Percentiles rank a stretch among this genome's conserved stretches.
These are phyloP conservation scores for Barypeithes pellucidus DNA, from an alignment of 2,888 invertebrate genomes.

Conservation along the genomic window DNA sequence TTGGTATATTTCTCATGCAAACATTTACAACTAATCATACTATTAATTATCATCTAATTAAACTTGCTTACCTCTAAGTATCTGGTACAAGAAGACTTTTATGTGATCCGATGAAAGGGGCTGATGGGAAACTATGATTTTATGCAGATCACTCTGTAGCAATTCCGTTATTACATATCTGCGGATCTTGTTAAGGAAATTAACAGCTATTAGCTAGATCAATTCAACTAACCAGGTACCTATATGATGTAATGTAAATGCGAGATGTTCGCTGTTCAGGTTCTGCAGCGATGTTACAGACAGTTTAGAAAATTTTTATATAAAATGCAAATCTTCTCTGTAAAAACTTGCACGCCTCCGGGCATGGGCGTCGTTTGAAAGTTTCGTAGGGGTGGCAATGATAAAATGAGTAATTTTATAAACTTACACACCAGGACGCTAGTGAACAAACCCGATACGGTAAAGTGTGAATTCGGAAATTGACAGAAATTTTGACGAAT, in stretches of 20 bases:
- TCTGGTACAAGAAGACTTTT: conserved; percentile 99
- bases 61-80: conserved; percentile 90
- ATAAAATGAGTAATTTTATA: no score
- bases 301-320: no score
- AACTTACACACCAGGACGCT: no score
- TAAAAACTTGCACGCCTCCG: no score
- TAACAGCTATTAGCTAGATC: conserved; percentile 26
- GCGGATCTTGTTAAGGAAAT: conserved; percentile 62
- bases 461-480: no score
- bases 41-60: conserved; percentile 15
- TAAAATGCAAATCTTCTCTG: no score
- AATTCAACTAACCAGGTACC: conserved; percentile 19
- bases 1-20: neutral
- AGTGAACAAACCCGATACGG: no score
- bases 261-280: neutral
- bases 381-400: no score
- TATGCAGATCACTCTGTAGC: conserved; percentile 99
- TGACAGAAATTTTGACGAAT: no score
- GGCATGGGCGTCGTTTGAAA: no score
- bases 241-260: conserved; percentile 16
- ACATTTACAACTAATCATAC: conserved; percentile 1
- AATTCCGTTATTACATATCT: conserved; percentile 99
- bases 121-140: conserved; percentile 99
- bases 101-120: conserved; percentile 99
- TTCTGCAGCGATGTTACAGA: conserved; percentile 24